These are phyloP conservation scores for Tipula confusa DNA, from an alignment of 2,888 invertebrate species.

Conservation along the genomic window DNA sequence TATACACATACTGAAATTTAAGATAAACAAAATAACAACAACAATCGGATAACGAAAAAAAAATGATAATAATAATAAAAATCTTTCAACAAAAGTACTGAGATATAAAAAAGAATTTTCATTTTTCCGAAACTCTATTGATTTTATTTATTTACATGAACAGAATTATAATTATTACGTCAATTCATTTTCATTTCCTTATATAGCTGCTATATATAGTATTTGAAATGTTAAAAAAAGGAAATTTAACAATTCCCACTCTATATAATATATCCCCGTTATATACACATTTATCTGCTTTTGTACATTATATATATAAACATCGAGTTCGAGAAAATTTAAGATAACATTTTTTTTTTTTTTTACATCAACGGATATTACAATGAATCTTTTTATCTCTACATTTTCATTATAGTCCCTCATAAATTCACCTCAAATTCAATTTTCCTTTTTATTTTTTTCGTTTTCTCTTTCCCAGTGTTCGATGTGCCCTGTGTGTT, in stretches of 20 bases:
- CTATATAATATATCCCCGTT: not conserved
- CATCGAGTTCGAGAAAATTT: conserved; percentile 20
- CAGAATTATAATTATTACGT: conserved; percentile 25
- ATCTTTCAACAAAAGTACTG: conserved; percentile 25
- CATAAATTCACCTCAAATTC: conserved; percentile 25
- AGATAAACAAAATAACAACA: not conserved
- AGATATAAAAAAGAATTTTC: not conserved
- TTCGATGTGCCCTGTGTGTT: not conserved
- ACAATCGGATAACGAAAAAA: not conserved
- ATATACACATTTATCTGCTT: not conserved
- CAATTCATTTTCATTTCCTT: conserved; percentile 25
- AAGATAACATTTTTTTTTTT: not conserved
- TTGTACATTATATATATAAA: conserved; percentile 5
- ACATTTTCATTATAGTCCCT: conserved; percentile 25
- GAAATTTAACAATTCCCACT: conserved; percentile 25
- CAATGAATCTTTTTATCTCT: conserved; percentile 25
- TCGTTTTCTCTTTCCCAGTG: not conserved
- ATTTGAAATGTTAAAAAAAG: conserved; percentile 3
- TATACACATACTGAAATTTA: not conserved
- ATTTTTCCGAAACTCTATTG: not conserved
- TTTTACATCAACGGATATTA: conserved; percentile 25
- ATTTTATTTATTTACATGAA: conserved; percentile 25
- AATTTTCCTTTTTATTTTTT: not conserved
- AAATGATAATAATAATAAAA: no score
- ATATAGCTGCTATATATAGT: not conserved